phyloP scores from a whole-genome alignment of 2,888 invertebrate genomes.

The Frankliniella fusca region DNA sequence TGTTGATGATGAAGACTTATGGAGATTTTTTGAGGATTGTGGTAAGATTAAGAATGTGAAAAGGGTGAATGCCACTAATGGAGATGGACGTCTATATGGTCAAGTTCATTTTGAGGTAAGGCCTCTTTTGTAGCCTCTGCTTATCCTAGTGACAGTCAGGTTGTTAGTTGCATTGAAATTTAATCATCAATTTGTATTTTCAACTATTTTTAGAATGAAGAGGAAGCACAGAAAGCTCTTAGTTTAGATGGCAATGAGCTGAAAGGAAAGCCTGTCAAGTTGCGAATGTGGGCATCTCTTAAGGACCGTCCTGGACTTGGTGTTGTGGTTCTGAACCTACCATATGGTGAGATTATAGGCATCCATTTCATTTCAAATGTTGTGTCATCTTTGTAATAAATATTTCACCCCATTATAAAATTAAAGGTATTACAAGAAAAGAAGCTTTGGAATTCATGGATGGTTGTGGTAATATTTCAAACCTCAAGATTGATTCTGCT shows the following conservation, averaged over 20 bases:
- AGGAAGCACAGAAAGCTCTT: conserved; percentile 9
- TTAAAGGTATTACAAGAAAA: not conserved
- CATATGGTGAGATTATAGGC: not conserved
- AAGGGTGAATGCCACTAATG: conserved; percentile 1
- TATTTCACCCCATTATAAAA: not conserved
- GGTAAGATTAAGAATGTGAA: conserved; percentile 13
- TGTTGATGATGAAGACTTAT: conserved; percentile 8
- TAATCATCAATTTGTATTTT: not conserved
- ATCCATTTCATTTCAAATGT: not conserved
- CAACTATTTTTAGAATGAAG: not conserved
- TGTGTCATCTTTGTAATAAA: not conserved
- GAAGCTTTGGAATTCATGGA: conserved; percentile 16
- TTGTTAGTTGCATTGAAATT: not conserved
- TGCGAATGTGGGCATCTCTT: conserved; percentile 8
- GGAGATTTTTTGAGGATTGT: conserved; percentile 24
- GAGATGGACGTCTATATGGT: conserved; percentile 1
- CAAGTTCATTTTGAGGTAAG: conserved; percentile 13
- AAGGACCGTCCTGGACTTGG: not conserved
- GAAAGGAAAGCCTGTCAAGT: not conserved
- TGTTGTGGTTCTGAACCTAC: not conserved
- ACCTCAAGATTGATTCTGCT: conserved; percentile 1
- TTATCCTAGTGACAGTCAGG: too few species aligned
- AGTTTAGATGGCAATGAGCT: not conserved
- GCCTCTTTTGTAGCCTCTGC: not conserved
- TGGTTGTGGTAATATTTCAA: not conserved